These are phyloP conservation scores for Ericerus pela DNA, from an alignment of 1,140 invertebrate genomes.

Conservation along the genomic window DNA sequence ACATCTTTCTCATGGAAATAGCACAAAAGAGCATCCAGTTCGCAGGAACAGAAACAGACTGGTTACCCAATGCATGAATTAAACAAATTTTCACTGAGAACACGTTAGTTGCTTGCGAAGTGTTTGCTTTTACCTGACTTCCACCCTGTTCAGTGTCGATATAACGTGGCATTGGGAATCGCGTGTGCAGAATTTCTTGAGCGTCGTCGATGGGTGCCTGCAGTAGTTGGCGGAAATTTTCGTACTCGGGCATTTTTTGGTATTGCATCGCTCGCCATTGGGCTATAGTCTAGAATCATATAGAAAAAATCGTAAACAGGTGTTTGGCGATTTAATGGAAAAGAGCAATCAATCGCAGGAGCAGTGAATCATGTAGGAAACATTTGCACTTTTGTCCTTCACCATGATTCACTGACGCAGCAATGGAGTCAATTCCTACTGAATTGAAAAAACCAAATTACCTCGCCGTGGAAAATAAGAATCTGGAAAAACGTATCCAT, in stretches of 20 bases:
- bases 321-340: not conserved
- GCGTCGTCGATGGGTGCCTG: constrained; percentile 95
- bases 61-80: too few relatives aligned
- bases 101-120: too few relatives aligned
- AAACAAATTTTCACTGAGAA: too few relatives aligned
- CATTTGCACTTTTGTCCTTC: too few relatives aligned
- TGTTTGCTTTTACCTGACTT: constrained; percentile 45
- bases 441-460: too few relatives aligned
- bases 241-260: constrained; percentile 92
- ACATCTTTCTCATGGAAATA: too few relatives aligned
- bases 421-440: too few relatives aligned
- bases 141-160: constrained; percentile 98
- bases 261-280: constrained; percentile 90
- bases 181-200: constrained; percentile 81
- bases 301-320: not conserved
- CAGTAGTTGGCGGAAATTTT: constrained; percentile 89
- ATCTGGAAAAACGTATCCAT: constrained; percentile 99
- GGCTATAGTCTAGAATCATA: constrained; percentile 66
- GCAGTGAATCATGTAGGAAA: too few relatives aligned
- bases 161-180: constrained; percentile 97
- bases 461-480: constrained; percentile 97
- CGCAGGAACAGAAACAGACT: too few relatives aligned
- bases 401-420: too few relatives aligned
- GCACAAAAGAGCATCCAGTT: too few relatives aligned
- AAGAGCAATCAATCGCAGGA: too few relatives aligned